Conservation (phyloP, 1,140 invertebrate genomes). For the Drosophila fuyamai region DNA sequence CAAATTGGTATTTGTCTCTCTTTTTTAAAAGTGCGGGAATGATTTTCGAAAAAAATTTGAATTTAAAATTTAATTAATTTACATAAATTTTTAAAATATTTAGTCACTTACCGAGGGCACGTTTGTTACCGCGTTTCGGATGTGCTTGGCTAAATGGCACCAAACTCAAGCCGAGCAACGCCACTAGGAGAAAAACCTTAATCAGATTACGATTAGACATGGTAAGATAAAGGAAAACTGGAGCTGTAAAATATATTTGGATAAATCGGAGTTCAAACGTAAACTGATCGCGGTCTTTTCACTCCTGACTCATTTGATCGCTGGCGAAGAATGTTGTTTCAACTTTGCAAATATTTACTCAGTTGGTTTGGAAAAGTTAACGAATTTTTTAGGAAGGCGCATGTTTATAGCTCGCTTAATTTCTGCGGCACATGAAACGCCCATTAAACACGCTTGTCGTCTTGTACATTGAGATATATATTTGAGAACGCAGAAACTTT, state of each 20-base stretch:
- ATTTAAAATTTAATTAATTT: not conserved
- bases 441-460: slow-evolving; percentile 16
- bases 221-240: not conserved
- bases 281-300: slow-evolving; percentile 15
- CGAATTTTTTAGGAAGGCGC: slow-evolving; percentile 7
- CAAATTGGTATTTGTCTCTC: too few relatives aligned
- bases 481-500: not conserved
- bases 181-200: slow-evolving; percentile 31
- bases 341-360: slow-evolving; percentile 54
- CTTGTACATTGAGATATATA: not conserved
- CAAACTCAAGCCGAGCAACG: slow-evolving; percentile 31
- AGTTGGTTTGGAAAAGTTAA: slow-evolving; percentile 44
- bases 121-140: slow-evolving; percentile 47
- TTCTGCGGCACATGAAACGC: slow-evolving; percentile 53
- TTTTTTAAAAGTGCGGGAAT: too few relatives aligned
- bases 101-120: slow-evolving; percentile 52
- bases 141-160: slow-evolving; percentile 38
- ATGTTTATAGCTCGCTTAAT: slow-evolving; percentile 42
- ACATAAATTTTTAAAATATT: too few relatives aligned
- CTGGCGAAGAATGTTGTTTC: slow-evolving; percentile 47
- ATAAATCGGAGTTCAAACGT: slow-evolving; percentile 14
- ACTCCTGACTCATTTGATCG: slow-evolving; percentile 29
- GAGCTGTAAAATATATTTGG: slow-evolving; percentile 14
- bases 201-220: slow-evolving; percentile 40
- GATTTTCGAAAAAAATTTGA: not conserved